phyloP scores from a whole-genome alignment of 2,113 vertebrate genomes.

The Laticauda colubrina region DNA sequence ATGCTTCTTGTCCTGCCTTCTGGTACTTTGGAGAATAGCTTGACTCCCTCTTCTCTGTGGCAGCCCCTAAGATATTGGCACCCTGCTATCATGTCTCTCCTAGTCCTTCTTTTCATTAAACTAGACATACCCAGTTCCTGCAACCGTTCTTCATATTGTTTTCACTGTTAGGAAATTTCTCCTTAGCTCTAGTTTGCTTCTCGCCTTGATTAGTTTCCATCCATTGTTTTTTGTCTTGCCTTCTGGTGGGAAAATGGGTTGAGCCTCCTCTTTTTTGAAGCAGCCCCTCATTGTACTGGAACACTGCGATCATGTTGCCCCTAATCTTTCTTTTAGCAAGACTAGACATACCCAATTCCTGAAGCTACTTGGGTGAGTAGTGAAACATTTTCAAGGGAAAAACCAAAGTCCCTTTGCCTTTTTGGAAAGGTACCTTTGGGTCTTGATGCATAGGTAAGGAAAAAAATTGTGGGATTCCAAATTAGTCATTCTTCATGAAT shows the following conservation, averaged over 20 bases:
- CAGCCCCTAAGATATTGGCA: too few relatives aligned
- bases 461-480: neutral
- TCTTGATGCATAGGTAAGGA: neutral
- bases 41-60: too few relatives aligned
- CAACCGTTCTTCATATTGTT: neutral
- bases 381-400: neutral
- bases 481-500: neutral
- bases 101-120: too few relatives aligned
- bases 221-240: too few relatives aligned
- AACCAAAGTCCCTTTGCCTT: neutral
- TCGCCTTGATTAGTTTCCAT: neutral
- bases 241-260: neutral
- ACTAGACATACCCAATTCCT: neutral
- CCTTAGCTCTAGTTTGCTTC: neutral
- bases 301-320: neutral
- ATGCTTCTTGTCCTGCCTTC: too few relatives aligned
- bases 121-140: too few relatives aligned
- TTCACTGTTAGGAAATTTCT: neutral
- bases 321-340: neutral
- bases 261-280: neutral
- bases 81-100: too few relatives aligned
- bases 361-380: neutral
- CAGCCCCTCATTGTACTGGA: neutral
- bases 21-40: too few relatives aligned
- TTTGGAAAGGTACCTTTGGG: neutral